These are phyloP conservation scores for Cydia amplana DNA, from an alignment of 1,140 invertebrate species.

Conservation along the genomic window DNA sequence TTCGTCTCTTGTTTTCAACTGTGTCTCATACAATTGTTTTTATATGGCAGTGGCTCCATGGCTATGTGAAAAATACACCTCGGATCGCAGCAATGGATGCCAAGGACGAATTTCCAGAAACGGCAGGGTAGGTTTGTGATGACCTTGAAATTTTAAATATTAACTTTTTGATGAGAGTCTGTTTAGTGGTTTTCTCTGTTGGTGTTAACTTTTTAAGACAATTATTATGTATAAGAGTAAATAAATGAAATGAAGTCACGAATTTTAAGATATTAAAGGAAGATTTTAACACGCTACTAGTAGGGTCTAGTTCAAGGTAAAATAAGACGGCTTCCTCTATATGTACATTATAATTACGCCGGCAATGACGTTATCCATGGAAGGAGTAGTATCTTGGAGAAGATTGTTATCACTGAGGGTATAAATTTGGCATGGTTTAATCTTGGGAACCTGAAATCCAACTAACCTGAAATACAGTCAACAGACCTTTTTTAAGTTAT, in stretches of 20 bases:
- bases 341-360: slow-evolving; percentile 15
- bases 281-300: neutral
- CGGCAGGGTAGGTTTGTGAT: slow-evolving; percentile 57
- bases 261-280: no score
- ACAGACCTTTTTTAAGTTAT: no score
- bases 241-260: neutral
- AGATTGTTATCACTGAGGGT: neutral
- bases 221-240: neutral
- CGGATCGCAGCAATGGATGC: slow-evolving; percentile 53
- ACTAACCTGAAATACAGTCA: neutral
- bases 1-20: slow-evolving; percentile 54
- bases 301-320: slow-evolving; percentile 11
- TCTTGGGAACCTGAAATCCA: neutral
- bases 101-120: slow-evolving; percentile 53
- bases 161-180: neutral
- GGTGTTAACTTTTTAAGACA: neutral
- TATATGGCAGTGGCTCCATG: slow-evolving; percentile 75
- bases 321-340: neutral
- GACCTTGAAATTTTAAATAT: slow-evolving; percentile 10
- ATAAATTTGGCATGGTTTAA: neutral
- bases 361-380: neutral
- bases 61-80: slow-evolving; percentile 65
- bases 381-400: neutral
- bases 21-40: slow-evolving; percentile 50
- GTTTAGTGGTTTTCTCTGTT: neutral